Evolutionary conservation across 2,888 invertebrate species (phyloP).

Genomic region (Dicycla oo): DNA sequence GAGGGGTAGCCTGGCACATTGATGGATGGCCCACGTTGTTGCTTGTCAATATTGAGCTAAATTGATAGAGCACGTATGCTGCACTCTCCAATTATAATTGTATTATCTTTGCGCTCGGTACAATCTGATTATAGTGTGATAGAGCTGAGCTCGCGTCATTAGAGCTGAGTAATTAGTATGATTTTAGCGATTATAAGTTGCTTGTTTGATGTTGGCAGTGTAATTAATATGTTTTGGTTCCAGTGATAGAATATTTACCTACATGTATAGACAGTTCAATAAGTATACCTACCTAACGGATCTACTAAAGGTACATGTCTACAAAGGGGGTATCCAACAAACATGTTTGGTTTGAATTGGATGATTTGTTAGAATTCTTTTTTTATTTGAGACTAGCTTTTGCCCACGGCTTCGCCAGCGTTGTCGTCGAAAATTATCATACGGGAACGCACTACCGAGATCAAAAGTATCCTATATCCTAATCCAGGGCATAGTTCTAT

Average conservation of each 20-base stretch:
- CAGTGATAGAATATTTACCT: background rate
- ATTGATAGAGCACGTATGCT: conserved; percentile 84
- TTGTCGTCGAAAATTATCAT: too few species aligned
- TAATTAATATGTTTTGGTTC: conserved; percentile 9
- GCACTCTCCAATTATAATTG: conserved; percentile 59
- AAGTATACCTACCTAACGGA: background rate
- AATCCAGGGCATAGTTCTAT: too few species aligned
- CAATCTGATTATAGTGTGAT: conserved; percentile 44
- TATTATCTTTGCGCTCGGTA: conserved; percentile 46
- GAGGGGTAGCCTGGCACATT: conserved; percentile 72
- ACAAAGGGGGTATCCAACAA: too few species aligned
- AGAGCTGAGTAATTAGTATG: conserved; percentile 18
- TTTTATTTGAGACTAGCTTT: too few species aligned
- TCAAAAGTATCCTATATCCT: too few species aligned
- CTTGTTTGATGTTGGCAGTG: background rate
- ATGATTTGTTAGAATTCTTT: background rate
- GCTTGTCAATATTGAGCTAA: conserved; percentile 82
- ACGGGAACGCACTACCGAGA: too few species aligned
- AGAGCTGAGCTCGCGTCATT: conserved; percentile 30
- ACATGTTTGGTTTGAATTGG: background rate
- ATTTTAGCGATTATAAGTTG: conserved; percentile 3
- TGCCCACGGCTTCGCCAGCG: too few species aligned
- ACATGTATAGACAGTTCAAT: too few species aligned
- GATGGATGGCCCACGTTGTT: conserved; percentile 81
- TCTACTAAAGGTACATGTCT: background rate